Percentiles rank a stretch among this genome's conserved stretches.
These are phyloP conservation scores for Pomatorhinus ruficollis DNA, from an alignment of 2,113 vertebrate species.

Conservation along the genomic window DNA sequence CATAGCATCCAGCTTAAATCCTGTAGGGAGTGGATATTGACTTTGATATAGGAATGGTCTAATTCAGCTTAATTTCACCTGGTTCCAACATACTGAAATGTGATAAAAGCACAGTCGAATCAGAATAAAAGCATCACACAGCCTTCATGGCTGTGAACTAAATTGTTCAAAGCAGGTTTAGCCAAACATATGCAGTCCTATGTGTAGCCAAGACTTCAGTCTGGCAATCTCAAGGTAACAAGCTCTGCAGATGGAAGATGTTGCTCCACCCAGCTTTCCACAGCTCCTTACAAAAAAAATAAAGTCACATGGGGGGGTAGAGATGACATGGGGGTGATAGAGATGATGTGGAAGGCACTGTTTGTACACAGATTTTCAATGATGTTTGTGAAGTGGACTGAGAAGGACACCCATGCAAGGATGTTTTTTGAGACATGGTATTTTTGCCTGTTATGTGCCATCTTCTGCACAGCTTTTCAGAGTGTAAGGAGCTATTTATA, in stretches of 20 bases:
- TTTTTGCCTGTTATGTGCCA: background rate
- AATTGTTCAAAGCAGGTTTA: slow-evolving; percentile 37
- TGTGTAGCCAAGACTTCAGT: slow-evolving; percentile 37
- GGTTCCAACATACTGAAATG: background rate
- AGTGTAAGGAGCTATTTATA: background rate
- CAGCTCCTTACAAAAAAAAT: background rate
- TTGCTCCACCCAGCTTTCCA: background rate
- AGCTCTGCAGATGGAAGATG: slow-evolving; percentile 23
- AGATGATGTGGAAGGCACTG: background rate
- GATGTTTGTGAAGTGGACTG: background rate
- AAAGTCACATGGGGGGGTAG: rapidly evolving
- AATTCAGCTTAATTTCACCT: background rate
- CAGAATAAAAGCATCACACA: background rate
- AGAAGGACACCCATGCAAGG: background rate
- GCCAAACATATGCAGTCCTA: slow-evolving; percentile 34
- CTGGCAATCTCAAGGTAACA: slow-evolving; percentile 36
- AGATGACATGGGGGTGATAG: background rate
- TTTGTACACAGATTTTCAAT: background rate
- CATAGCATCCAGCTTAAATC: background rate
- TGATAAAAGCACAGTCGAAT: background rate
- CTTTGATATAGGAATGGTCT: background rate
- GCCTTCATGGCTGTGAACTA: slow-evolving; percentile 15
- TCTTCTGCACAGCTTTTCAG: background rate
- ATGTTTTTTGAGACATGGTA: background rate
- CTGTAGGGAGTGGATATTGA: background rate